Conservation (phyloP, 2,113 vertebrate species). For the Rhineura floridana region DNA sequence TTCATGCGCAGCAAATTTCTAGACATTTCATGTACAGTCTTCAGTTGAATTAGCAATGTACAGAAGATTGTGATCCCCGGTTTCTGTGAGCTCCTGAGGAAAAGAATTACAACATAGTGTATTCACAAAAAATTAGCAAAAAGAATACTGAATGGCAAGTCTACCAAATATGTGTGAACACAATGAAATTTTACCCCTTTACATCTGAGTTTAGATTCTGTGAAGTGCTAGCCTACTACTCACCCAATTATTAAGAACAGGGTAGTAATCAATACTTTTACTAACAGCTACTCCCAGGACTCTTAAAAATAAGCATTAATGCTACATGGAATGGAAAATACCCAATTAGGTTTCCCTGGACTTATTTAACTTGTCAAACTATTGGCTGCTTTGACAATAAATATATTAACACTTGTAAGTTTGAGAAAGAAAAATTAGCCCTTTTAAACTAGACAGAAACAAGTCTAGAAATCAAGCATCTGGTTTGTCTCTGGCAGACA, state of each 20-base stretch:
- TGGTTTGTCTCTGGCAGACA: constrained; percentile 28
- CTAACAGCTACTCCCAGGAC: constrained; percentile 45
- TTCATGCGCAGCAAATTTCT: neutral
- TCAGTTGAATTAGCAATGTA: neutral
- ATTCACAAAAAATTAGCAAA: neutral
- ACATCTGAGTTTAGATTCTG: constrained; percentile 39
- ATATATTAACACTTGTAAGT: constrained; percentile 35
- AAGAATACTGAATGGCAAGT: neutral
- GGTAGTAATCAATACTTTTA: constrained; percentile 47
- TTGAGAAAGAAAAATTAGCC: constrained; percentile 40
- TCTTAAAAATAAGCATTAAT: constrained; percentile 51
- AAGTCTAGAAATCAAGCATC: constrained; percentile 51
- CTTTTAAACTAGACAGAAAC: constrained; percentile 51
- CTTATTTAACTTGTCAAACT: constrained; percentile 50
- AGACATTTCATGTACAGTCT: neutral
- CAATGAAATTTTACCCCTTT: neutral
- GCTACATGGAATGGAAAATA: constrained; percentile 52
- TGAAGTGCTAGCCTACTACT: neutral
- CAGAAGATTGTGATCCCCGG: neutral
- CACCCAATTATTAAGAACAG: constrained; percentile 31
- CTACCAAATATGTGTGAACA: constrained; percentile 16
- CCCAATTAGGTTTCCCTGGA: constrained; percentile 41
- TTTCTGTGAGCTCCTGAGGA: neutral
- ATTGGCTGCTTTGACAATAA: constrained; percentile 63
- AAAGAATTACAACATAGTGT: neutral